phyloP scores from a whole-genome alignment of 2,113 vertebrate genomes.

The Syngnathus floridae region DNA sequence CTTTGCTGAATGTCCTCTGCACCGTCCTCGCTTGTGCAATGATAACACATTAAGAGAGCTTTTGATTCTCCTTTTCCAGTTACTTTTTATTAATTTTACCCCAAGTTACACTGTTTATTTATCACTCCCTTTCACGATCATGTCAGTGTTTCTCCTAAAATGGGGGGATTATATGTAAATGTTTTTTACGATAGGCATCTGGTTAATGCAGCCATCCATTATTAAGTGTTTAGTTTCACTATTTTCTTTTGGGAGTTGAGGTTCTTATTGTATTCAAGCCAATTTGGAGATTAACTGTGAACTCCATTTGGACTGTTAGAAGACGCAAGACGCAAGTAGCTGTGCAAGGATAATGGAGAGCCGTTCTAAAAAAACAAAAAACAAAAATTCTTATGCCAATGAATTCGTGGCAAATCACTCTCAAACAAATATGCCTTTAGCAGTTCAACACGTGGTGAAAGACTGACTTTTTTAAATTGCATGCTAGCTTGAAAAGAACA shows the following conservation, averaged over 20 bases:
- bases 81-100: constrained; percentile 3
- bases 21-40: constrained; percentile 38
- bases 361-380: constrained; percentile 50
- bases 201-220: constrained; percentile 28
- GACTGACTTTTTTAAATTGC: constrained; percentile 43
- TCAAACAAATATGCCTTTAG: constrained; percentile 44
- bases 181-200: constrained; percentile 44
- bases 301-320: constrained; percentile 24
- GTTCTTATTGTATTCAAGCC: constrained; percentile 22
- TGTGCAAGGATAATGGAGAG: constrained; percentile 7
- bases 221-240: constrained; percentile 23
- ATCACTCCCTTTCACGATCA: constrained; percentile 10
- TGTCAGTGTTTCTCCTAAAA: constrained; percentile 20
- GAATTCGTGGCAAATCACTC: constrained; percentile 50
- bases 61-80: constrained; percentile 5
- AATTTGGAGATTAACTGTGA: constrained; percentile 15
- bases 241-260: constrained; percentile 18
- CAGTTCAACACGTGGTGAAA: constrained; percentile 44
- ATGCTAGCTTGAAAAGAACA: constrained; percentile 46
- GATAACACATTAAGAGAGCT: constrained; percentile 46
- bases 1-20: constrained; percentile 32
- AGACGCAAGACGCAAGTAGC: constrained; percentile 11
- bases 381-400: constrained; percentile 57
- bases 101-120: constrained; percentile 6
- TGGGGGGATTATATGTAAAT: constrained; percentile 27